Evolutionary conservation across 2,888 invertebrate genomes (phyloP).

Genomic region (Plebejus argus): DNA sequence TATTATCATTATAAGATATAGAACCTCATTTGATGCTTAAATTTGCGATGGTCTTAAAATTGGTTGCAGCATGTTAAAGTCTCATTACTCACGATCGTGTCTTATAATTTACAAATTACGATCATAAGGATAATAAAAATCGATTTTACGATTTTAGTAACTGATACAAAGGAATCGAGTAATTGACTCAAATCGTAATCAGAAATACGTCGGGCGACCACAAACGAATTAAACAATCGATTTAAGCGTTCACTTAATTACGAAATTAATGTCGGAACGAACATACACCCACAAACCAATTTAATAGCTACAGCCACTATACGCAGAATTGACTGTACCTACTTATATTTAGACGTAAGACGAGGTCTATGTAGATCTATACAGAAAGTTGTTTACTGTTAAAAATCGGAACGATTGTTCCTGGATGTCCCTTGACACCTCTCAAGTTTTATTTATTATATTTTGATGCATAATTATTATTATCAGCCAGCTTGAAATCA

Average conservation of each 20-base stretch:
- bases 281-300: slow-evolving; percentile 44
- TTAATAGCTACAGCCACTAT: slow-evolving; percentile 39
- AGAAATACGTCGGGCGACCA: slow-evolving; percentile 51
- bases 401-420: not conserved
- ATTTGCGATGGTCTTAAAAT: not conserved
- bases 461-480: no score
- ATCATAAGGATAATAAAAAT: not conserved
- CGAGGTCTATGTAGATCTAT: not conserved
- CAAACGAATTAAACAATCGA: slow-evolving; percentile 69
- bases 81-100: not conserved
- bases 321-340: not conserved
- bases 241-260: slow-evolving; percentile 70
- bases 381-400: not conserved
- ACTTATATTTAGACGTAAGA: not conserved
- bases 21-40: not conserved
- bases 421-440: no score
- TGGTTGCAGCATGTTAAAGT: not conserved
- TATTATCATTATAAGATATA: no score
- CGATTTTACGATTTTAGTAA: slow-evolving; percentile 25
- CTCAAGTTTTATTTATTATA: no score
- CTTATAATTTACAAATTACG: not conserved
- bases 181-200: slow-evolving; percentile 49
- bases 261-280: slow-evolving; percentile 63
- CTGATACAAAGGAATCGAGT: slow-evolving; percentile 36
- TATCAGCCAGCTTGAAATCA: no score